A percentile compares a stretch with the other conserved stretches of the same genome.
These are phyloP conservation scores for Malthinus flaveolus DNA, from an alignment of 2,888 invertebrate species.

Conservation along the genomic window DNA sequence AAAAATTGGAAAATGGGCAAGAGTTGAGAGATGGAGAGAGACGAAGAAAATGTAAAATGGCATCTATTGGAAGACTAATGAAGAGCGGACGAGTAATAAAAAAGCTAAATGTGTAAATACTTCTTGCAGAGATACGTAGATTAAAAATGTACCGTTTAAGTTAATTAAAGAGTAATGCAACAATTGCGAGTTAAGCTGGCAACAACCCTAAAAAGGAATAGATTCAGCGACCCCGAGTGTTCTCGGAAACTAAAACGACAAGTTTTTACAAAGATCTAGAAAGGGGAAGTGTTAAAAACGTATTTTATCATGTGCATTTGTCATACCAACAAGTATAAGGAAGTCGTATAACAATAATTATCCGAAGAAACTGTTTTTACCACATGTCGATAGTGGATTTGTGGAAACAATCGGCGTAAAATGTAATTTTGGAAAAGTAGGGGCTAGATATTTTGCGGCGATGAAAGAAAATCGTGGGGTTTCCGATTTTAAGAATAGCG, in stretches of 20 bases:
- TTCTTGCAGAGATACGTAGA: too few species aligned
- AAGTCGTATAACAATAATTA: constrained; percentile 23
- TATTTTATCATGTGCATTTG: constrained; percentile 26
- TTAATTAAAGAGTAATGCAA: constrained; percentile 33
- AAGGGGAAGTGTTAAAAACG: constrained; percentile 39
- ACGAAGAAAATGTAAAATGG: too few species aligned
- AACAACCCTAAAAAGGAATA: constrained; percentile 41
- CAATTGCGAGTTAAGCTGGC: constrained; percentile 35
- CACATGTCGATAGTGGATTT: constrained; percentile 11
- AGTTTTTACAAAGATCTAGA: constrained; percentile 35
- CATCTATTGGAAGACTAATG: too few species aligned
- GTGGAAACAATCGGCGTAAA: not conserved
- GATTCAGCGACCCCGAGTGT: constrained; percentile 37
- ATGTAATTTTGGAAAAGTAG: too few species aligned
- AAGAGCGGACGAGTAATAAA: too few species aligned
- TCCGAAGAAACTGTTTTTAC: constrained; percentile 10
- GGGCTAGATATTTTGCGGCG: not conserved
- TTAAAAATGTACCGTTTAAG: not conserved
- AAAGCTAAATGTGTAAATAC: too few species aligned
- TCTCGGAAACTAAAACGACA: constrained; percentile 41
- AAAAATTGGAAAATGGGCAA: too few species aligned
- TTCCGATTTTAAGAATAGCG: not conserved
- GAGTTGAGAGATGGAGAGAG: too few species aligned
- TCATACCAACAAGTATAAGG: constrained; percentile 22
- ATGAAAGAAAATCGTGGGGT: not conserved